phyloP scores from a whole-genome alignment of 1,140 invertebrate genomes.

The Hirudo medicinalis region DNA sequence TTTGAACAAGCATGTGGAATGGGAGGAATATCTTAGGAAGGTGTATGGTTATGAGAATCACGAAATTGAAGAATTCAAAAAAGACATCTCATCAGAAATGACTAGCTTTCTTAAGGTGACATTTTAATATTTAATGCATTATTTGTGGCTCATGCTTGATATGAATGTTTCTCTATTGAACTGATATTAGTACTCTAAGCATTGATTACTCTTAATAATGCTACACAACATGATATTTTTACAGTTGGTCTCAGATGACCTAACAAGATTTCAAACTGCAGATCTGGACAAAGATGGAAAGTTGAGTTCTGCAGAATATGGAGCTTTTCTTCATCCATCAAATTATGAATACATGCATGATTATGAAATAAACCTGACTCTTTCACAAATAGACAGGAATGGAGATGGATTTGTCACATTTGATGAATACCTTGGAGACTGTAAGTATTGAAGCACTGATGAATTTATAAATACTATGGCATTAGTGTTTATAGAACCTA shows the following conservation, averaged over 20 bases:
- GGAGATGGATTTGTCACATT: slow-evolving; percentile 51
- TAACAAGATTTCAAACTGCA: slow-evolving; percentile 68
- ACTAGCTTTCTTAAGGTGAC: slow-evolving; percentile 4
- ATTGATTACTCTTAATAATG: background rate
- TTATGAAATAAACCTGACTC: slow-evolving; percentile 64
- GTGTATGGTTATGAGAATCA: slow-evolving; percentile 33
- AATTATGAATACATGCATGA: slow-evolving; percentile 78
- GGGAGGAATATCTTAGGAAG: slow-evolving; percentile 73
- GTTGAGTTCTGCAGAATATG: slow-evolving; percentile 66
- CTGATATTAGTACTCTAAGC: background rate
- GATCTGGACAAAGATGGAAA: slow-evolving; percentile 69
- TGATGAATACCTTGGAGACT: slow-evolving; percentile 18
- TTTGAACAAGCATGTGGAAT: slow-evolving; percentile 65
- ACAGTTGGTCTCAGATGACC: slow-evolving; percentile 56
- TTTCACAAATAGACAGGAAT: slow-evolving; percentile 71
- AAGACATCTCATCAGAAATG: slow-evolving; percentile 21
- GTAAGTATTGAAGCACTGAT: background rate
- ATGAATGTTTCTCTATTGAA: too few relatives aligned
- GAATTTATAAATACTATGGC: background rate
- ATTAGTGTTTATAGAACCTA: too few relatives aligned
- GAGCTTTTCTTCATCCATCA: slow-evolving; percentile 81
- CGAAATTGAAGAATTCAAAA: slow-evolving; percentile 11
- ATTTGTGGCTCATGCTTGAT: too few relatives aligned
- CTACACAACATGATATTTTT: background rate
- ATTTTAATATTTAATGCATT: background rate